Conservation (phyloP, 2,797 vertebrate genomes). For the Pantherophis alleghaniensis region DNA sequence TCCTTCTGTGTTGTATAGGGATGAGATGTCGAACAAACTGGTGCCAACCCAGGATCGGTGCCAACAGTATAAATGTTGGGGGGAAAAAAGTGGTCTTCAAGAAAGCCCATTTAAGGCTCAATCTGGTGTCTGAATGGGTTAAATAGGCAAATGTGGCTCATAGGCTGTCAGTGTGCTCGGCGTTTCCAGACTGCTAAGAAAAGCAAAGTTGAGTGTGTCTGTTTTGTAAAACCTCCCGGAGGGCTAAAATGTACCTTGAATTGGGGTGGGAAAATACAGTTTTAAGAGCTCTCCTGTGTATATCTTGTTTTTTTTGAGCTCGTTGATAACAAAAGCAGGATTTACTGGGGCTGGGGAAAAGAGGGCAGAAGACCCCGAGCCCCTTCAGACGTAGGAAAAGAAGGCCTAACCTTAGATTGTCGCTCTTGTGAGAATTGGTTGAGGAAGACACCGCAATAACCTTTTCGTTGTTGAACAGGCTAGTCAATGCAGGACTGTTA, state of each 20-base stretch:
- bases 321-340: background rate
- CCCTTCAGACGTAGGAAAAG: background rate
- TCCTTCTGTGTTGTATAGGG: background rate
- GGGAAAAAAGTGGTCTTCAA: background rate
- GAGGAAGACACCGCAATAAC: background rate
- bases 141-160: conserved; percentile 17
- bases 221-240: conserved; percentile 53
- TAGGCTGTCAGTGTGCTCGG: conserved; percentile 3
- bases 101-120: background rate
- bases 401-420: background rate
- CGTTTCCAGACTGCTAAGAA: conserved; percentile 41
- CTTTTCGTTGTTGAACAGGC: background rate
- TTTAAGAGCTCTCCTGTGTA: conserved; percentile 55
- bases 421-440: background rate
- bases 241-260: conserved; percentile 48
- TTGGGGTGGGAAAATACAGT: conserved; percentile 35
- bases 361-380: background rate
- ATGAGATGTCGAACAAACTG: background rate
- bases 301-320: conserved; percentile 35
- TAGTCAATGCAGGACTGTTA: background rate
- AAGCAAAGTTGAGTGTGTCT: conserved; percentile 42
- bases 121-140: conserved; percentile 2
- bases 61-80: background rate
- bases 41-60: background rate
- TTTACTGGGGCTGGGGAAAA: background rate